Evolutionary conservation across 2,113 vertebrate species (phyloP).

Genomic region (Nerophis ophidion): DNA sequence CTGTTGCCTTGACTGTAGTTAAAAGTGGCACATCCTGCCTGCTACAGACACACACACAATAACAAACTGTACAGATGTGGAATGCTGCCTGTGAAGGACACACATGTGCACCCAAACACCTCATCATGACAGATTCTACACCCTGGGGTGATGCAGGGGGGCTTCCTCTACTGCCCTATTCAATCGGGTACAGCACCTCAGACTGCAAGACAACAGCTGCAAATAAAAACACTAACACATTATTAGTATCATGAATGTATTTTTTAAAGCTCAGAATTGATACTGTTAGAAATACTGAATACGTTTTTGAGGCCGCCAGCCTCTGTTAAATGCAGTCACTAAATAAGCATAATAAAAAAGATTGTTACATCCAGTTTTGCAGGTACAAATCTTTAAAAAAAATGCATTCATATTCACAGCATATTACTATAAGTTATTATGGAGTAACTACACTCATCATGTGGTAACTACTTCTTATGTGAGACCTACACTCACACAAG

Average conservation of each 20-base stretch:
- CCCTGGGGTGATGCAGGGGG: constrained; percentile 16
- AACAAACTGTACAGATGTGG: constrained; percentile 51
- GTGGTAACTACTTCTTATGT: neutral
- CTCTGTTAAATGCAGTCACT: no score
- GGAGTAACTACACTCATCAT: neutral
- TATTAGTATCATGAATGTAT: no score
- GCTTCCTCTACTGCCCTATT: neutral
- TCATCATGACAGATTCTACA: constrained; percentile 49
- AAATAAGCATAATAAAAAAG: no score
- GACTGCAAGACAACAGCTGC: neutral
- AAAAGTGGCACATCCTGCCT: constrained; percentile 33
- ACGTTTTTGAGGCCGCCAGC: no score
- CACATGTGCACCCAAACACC: constrained; percentile 35
- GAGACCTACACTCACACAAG: neutral
- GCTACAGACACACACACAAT: constrained; percentile 28
- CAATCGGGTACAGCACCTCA: neutral
- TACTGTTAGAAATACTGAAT: no score
- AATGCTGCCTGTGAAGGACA: constrained; percentile 41
- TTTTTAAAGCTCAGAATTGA: no score
- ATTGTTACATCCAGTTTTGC: no score
- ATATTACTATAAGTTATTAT: neutral
- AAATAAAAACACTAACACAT: no score
- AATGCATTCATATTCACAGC: neutral
- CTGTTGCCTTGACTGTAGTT: constrained; percentile 27
- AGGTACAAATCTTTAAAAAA: neutral